Evolutionary conservation across 2,797 vertebrate genomes (phyloP).

Genomic region (Lepilemur ruficaudatus): DNA sequence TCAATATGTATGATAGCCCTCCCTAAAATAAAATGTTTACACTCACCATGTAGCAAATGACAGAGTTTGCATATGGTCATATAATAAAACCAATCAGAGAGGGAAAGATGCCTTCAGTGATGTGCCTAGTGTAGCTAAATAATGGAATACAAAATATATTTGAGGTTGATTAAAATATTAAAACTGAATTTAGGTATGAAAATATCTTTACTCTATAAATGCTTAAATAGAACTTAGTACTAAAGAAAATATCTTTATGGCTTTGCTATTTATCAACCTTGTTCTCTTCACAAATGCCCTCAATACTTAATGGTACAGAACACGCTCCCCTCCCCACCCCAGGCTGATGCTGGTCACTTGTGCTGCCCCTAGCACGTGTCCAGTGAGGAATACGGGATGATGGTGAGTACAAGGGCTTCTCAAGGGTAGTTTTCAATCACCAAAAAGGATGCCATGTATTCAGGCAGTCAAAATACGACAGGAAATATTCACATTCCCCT

Average conservation of each 20-base stretch:
- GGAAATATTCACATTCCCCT: background rate
- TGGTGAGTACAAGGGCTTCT: background rate
- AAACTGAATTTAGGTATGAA: constrained; percentile 68
- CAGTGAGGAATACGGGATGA: background rate
- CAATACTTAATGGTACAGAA: background rate
- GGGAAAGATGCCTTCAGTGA: constrained; percentile 84
- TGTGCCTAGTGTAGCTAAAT: constrained; percentile 80
- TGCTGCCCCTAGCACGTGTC: background rate
- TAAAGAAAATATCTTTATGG: constrained; percentile 60
- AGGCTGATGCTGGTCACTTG: background rate
- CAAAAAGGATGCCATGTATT: background rate
- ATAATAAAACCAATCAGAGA: constrained; percentile 85
- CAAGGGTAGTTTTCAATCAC: background rate
- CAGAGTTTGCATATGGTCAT: constrained; percentile 86
- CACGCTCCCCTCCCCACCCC: background rate
- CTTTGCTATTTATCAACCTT: background rate
- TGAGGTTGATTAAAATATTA: constrained; percentile 75
- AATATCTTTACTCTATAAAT: constrained; percentile 63
- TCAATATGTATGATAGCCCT: constrained; percentile 79
- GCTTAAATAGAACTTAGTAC: constrained; percentile 63
- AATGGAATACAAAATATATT: constrained; percentile 81
- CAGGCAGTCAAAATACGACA: background rate
- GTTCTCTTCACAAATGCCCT: background rate
- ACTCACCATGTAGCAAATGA: constrained; percentile 83
- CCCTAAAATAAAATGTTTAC: constrained; percentile 85